Conservation (phyloP, 2,797 vertebrate genomes). For the Macropus fuliginosus region DNA sequence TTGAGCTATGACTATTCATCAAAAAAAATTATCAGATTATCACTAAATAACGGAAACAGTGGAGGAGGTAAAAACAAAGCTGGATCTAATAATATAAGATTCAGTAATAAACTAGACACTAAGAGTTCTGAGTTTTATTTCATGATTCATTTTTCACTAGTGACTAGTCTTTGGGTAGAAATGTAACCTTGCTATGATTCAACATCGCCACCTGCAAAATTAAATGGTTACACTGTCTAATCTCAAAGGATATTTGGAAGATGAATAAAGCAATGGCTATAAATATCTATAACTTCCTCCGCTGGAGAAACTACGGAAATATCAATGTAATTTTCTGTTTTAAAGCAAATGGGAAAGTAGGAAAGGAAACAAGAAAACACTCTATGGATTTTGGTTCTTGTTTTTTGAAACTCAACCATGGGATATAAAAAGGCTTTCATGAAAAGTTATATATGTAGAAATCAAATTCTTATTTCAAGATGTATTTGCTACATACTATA, state of each 20-base stretch:
- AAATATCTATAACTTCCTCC: conserved; percentile 20
- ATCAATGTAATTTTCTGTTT: conserved; percentile 33
- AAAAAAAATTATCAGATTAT: neutral
- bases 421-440: neutral
- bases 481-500: neutral
- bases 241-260: neutral
- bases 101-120: neutral
- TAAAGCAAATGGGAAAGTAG: conserved; percentile 25
- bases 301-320: neutral
- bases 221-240: conserved; percentile 16
- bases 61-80: conserved; percentile 14
- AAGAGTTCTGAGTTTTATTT: neutral
- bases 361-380: conserved; percentile 41
- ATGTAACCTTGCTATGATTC: conserved; percentile 23
- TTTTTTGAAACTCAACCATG: conserved; percentile 25
- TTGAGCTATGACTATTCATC: neutral
- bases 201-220: conserved; percentile 14
- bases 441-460: conserved; percentile 35
- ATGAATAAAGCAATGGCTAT: conserved; percentile 18
- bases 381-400: conserved; percentile 27
- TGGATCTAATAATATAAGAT: neutral
- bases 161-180: neutral
- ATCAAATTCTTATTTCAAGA: conserved; percentile 20
- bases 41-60: neutral
- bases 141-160: neutral